These are phyloP conservation scores for Spodoptera picta DNA, from an alignment of 2,888 invertebrate species.

Conservation along the genomic window DNA sequence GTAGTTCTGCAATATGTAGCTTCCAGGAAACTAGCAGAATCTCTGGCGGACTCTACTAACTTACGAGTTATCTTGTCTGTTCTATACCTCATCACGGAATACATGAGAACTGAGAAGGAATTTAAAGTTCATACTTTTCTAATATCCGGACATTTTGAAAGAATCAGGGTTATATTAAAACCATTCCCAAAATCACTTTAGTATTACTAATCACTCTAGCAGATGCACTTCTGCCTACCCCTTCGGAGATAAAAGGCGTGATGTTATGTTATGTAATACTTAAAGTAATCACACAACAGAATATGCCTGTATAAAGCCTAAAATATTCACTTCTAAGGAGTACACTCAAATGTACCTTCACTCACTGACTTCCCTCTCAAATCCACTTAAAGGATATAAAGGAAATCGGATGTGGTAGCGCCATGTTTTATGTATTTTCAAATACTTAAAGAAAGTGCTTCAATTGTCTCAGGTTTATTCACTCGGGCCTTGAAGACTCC, in stretches of 20 bases:
- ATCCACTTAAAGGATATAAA: constrained; percentile 17
- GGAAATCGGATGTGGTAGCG: constrained; percentile 17
- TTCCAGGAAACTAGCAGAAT: constrained; percentile 84
- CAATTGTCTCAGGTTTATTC: background rate
- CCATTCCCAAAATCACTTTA: too few relatives aligned
- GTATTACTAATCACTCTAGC: too few relatives aligned
- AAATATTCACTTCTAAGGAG: background rate
- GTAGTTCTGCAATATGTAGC: constrained; percentile 82
- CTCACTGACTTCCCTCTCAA: background rate
- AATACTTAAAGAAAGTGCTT: constrained; percentile 4
- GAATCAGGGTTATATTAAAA: too few relatives aligned
- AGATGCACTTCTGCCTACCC: too few relatives aligned
- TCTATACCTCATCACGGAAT: constrained; percentile 98
- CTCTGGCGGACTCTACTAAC: constrained; percentile 94
- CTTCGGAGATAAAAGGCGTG: too few relatives aligned
- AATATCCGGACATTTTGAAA: too few relatives aligned
- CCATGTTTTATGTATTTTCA: constrained; percentile 26
- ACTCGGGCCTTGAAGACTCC: too few relatives aligned
- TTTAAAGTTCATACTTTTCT: too few relatives aligned
- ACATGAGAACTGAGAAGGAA: constrained; percentile 93
- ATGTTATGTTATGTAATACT: too few relatives aligned
- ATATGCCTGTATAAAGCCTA: too few relatives aligned
- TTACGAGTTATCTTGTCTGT: constrained; percentile 97
- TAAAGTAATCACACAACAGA: too few relatives aligned
- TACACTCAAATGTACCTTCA: background rate